Conservation (phyloP, 2,888 invertebrate genomes). For the Epistrophella euchroma region DNA sequence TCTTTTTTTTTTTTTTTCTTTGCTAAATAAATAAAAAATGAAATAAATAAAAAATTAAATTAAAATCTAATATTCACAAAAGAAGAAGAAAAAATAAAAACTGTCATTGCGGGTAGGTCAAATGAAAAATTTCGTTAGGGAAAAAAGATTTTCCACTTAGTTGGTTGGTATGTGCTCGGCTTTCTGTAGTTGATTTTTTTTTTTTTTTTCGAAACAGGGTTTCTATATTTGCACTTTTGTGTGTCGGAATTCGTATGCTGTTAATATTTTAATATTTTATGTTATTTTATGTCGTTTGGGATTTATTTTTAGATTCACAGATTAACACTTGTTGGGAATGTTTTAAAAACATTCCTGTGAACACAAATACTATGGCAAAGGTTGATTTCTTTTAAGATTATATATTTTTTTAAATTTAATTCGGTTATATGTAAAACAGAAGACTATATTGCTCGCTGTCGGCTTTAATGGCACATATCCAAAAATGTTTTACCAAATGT, state of each 20-base stretch:
- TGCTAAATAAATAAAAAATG: constrained; percentile 20
- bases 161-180: constrained; percentile 4
- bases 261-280: constrained; percentile 69
- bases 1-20: constrained; percentile 16
- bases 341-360: constrained; percentile 79
- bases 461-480: background rate
- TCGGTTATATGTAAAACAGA: background rate
- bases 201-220: constrained; percentile 12
- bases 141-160: constrained; percentile 40
- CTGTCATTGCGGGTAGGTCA: constrained; percentile 68
- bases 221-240: constrained; percentile 56
- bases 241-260: constrained; percentile 36
- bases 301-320: constrained; percentile 66
- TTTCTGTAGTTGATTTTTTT: constrained; percentile 7
- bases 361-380: constrained; percentile 74
- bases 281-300: constrained; percentile 53
- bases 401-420: constrained; percentile 35
- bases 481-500: constrained; percentile 14
- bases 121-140: constrained; percentile 47
- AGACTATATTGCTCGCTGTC: background rate
- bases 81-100: constrained; percentile 39
- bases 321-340: constrained; percentile 60
- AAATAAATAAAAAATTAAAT: constrained; percentile 36
- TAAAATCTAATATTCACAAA: constrained; percentile 32
- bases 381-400: constrained; percentile 54